Conservation (phyloP, 2,888 invertebrate genomes). For the Oeneis ivallda region DNA sequence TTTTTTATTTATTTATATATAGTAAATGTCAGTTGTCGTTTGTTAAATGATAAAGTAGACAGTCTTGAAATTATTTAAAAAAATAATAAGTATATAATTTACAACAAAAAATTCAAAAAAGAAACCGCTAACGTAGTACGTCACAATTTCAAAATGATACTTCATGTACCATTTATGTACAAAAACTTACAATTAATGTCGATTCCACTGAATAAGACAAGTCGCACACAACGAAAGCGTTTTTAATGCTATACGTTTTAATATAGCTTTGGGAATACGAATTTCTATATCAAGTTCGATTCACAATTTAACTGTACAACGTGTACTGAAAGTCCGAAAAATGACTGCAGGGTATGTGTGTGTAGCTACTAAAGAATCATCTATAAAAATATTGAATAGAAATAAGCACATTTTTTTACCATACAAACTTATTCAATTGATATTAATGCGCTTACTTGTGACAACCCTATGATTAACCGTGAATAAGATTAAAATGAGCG, state of each 20-base stretch:
- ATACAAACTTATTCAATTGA: no score
- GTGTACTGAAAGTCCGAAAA: no score
- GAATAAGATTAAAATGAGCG: no score
- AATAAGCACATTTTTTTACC: no score
- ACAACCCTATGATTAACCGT: no score
- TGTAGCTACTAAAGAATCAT: no score
- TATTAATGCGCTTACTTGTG: no score
- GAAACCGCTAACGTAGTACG: constrained; percentile 39
- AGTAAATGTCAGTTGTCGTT: constrained; percentile 74
- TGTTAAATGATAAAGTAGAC: constrained; percentile 73
- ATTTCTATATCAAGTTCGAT: neutral
- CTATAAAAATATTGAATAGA: no score
- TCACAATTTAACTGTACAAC: no score
- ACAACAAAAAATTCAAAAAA: constrained; percentile 57
- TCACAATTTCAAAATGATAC: constrained; percentile 43
- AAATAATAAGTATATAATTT: constrained; percentile 70
- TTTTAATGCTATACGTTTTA: neutral
- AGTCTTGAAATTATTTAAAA: constrained; percentile 77
- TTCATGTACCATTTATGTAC: constrained; percentile 46
- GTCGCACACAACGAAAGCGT: neutral
- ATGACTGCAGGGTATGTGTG: no score
- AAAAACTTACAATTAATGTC: constrained; percentile 44
- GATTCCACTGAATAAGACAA: neutral
- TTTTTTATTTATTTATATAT: constrained; percentile 78
- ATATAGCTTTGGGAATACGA: neutral